Percentiles rank a stretch among this genome's conserved stretches.
phyloP scores from a whole-genome alignment of 2,797 vertebrate species.

The Parauchenoglanis ngamensis region DNA sequence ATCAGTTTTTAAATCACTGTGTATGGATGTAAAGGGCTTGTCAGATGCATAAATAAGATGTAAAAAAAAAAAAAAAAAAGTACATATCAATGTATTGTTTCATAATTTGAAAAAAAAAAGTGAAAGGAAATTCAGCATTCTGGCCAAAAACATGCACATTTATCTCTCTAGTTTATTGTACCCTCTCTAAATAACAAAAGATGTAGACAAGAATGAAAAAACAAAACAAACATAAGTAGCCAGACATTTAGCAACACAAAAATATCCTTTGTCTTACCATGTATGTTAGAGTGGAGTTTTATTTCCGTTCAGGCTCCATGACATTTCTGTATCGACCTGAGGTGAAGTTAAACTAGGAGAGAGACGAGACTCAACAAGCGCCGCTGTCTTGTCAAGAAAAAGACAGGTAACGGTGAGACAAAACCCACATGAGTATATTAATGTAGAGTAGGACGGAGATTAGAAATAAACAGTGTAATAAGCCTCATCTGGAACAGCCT shows the following conservation, averaged over 20 bases:
- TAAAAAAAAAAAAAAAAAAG: neutral
- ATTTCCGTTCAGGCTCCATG: slow-evolving; percentile 18
- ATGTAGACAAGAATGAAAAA: neutral
- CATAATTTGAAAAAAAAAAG: neutral
- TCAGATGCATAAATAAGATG: neutral
- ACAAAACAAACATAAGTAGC: neutral
- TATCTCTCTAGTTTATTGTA: neutral
- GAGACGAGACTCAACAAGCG: neutral
- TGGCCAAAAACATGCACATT: neutral
- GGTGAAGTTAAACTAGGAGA: neutral
- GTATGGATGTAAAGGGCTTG: neutral
- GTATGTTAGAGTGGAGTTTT: slow-evolving; percentile 23
- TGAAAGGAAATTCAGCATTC: neutral
- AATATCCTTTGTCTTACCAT: slow-evolving; percentile 45
- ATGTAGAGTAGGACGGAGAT: neutral
- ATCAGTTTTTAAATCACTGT: neutral
- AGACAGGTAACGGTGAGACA: neutral
- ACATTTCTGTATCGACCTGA: slow-evolving; percentile 14
- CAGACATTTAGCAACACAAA: neutral
- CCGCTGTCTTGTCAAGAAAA: neutral
- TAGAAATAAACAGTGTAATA: neutral
- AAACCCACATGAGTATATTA: neutral
- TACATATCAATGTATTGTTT: neutral
- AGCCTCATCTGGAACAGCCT: neutral
- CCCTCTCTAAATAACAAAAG: neutral